Evolutionary conservation across 2,113 vertebrate genomes (phyloP), one percentile per base, ranked within the genome.

Genomic region (Oreotragus oreotragus): DNA sequence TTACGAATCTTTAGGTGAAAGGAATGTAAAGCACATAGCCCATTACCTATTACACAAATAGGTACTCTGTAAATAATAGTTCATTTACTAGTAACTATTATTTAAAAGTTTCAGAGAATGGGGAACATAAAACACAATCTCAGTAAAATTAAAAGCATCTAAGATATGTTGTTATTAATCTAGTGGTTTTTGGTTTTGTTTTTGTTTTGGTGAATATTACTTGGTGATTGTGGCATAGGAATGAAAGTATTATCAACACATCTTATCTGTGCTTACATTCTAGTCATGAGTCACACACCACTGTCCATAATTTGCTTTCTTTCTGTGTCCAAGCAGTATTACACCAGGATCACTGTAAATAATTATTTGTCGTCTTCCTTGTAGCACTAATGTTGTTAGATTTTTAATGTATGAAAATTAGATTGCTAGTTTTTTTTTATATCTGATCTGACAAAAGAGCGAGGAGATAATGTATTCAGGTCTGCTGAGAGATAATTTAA

Each of bases 61-160:
- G 66, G 49, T 6, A 80, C 23, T 92, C 49, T 27, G 9, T 58
- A 90, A 86, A 57, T 70, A 94, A 70, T 19, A 43, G 7, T 94
- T 86, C 23, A 3, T 1, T 77, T 85, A 53, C 64, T 87, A 27
- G 13, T 87, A 43, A 55, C 33, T 90, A 45, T 94, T 89, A 73
- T 39, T 88, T 96, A 39, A 57, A 60, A 97, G 27, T 3, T 84
- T 96, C 55, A 89, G 30, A 89, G 81, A 49, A 39, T 89, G 62
- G 36, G 14, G 81, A 91, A 84, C 77, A 64, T 73, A 51, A 36
- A 89, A 4, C 13, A 93, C 13, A 96, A 12, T 51, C n/a, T 85
- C 25, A 91, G 15, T 94, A 94, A 95, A 91, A 62, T 91, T 90
- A 27, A 93, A 96, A 91, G 62, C 33, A 94, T 27, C 36, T 87